These are phyloP conservation scores for Tachina fera DNA, from an alignment of 2,888 invertebrate species.

Conservation along the genomic window DNA sequence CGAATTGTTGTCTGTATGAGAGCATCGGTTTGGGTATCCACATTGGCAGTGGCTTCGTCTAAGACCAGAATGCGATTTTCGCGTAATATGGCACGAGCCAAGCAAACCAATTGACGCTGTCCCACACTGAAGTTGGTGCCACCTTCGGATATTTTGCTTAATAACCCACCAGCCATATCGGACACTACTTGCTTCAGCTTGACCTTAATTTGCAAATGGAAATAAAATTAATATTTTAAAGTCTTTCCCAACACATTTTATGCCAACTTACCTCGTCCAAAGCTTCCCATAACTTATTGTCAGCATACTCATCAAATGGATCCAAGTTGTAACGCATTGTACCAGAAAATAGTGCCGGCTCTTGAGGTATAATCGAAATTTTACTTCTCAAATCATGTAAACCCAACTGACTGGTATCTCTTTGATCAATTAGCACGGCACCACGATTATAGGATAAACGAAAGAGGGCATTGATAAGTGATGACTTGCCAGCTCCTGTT, in stretches of 20 bases:
- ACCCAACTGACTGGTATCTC: slow-evolving; percentile 88
- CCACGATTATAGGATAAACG: slow-evolving; percentile 92
- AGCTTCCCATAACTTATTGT: slow-evolving; percentile 91
- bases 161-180: slow-evolving; percentile 87
- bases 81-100: slow-evolving; percentile 93
- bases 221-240: not conserved
- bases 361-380: slow-evolving; percentile 93
- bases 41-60: slow-evolving; percentile 97
- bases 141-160: slow-evolving; percentile 90
- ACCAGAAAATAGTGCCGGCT: slow-evolving; percentile 93
- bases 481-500: slow-evolving; percentile 90
- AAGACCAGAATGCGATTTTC: slow-evolving; percentile 93
- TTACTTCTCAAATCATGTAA: slow-evolving; percentile 89
- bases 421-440: slow-evolving; percentile 90
- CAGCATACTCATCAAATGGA: slow-evolving; percentile 92
- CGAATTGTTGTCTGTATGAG: slow-evolving; percentile 92
- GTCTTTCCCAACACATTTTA: not conserved
- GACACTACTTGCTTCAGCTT: slow-evolving; percentile 87
- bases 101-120: slow-evolving; percentile 94
- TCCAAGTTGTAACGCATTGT: slow-evolving; percentile 94
- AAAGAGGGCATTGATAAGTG: slow-evolving; percentile 88
- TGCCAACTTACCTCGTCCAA: slow-evolving; percentile 86
- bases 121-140: slow-evolving; percentile 94
- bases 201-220: slow-evolving; percentile 74
- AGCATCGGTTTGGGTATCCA: slow-evolving; percentile 93